These are phyloP conservation scores for Ptychobarbus kaznakovi DNA, from an alignment of 2,797 vertebrate genomes.

Conservation along the genomic window DNA sequence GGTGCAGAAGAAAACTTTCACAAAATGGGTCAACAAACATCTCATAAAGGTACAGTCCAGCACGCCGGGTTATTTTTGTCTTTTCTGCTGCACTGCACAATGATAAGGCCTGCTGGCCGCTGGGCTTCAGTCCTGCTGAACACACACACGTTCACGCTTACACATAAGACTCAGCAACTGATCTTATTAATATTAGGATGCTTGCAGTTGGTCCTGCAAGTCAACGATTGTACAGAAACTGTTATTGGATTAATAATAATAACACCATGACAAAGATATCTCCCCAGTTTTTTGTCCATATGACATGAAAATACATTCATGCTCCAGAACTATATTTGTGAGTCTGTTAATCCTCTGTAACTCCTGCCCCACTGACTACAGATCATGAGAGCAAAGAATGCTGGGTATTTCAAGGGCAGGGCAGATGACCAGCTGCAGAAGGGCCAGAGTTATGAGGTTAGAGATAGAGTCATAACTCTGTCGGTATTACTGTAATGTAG, in stretches of 20 bases:
- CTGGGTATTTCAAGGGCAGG: conserved; percentile 54
- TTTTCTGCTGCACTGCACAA: conserved; percentile 30
- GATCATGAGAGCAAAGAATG: conserved; percentile 53
- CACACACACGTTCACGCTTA: conserved; percentile 14
- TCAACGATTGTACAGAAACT: not conserved
- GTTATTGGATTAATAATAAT: not conserved
- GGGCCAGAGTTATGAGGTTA: conserved; percentile 19
- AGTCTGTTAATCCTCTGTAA: conserved; percentile 35
- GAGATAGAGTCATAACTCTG: conserved; percentile 48
- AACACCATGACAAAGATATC: not conserved
- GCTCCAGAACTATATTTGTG: conserved; percentile 24
- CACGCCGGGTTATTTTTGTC: conserved; percentile 7
- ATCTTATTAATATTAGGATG: not conserved
- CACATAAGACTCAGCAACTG: conserved; percentile 2
- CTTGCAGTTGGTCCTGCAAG: not conserved
- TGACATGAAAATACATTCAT: not conserved
- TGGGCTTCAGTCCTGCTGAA: conserved; percentile 1
- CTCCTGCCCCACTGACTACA: conserved; percentile 18
- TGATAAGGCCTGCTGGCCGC: conserved; percentile 4
- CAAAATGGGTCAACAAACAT: conserved; percentile 99
- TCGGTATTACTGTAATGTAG: conserved; percentile 52
- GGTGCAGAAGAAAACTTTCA: conserved; percentile 99
- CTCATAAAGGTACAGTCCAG: conserved; percentile 92
- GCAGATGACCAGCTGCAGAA: conserved; percentile 39
- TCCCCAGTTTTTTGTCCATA: not conserved